Base-by-base conservation (phyloP, 2,113 vertebrate species). In the Clarias macrocephalus region DNA sequence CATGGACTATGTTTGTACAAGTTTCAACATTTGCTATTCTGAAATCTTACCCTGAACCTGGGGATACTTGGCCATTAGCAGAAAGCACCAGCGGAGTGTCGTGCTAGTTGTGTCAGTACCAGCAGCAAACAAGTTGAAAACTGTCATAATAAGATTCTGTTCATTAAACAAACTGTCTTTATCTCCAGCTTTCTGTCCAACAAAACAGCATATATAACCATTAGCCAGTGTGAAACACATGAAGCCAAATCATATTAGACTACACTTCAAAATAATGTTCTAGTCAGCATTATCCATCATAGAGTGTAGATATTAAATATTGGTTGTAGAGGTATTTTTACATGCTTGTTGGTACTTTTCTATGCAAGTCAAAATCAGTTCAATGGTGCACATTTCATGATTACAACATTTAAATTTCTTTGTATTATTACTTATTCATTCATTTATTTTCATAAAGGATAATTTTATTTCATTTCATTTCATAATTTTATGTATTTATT, bases 41-140 rank as follows among this genome's bases (percentile, higher is more conserved):
- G 9, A 25, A 28, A 52, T 85, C 77, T 77, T 91, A 95, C 95
- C 92, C 85, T 95, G 95, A 80, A 95, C 87, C 1, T 94, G 80
- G 9, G 95, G 94, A 54, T 94, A 89, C 86, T 93, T 94, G 52
- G 93, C 90, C 93, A 96, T 92, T 2, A 91, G 19, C 86, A 95
- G 73, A 18, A 96, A 85, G 23, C 87, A 85, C 88, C 93, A 95
- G 48, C 91, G 80, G 9, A 96, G 12, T 5, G 83, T 57, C 0
- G 92, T 92, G 25, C 89, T 85, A 1, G 93, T 94, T 0, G 92
- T 93, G 65, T 94, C 91, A 0, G 93, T 94, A 10, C 94, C 94
- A 0, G 94, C 95, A 0, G 88, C 37, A 5, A 94, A 95, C 7
- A 95, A 88, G 60, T 89, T 91, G 33, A 86, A 72, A 0, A 94